Evolutionary conservation across 2,888 invertebrate species (phyloP).

Genomic region (Nematopogon swammerdamellus): DNA sequence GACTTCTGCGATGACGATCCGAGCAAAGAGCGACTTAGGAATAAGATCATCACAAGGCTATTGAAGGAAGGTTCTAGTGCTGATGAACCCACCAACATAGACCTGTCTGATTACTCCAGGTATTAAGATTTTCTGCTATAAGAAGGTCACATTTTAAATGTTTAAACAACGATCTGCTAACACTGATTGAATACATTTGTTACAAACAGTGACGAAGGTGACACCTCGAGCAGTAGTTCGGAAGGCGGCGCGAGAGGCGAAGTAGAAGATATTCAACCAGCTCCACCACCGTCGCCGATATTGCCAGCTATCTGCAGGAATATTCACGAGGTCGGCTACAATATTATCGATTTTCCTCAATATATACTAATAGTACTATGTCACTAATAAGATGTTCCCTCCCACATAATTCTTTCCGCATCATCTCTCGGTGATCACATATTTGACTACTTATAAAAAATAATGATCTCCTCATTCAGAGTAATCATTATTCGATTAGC

Average conservation of each 20-base stretch:
- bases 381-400: too few species aligned
- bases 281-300: constrained; percentile 72
- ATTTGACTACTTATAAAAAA: too few species aligned
- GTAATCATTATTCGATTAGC: too few species aligned
- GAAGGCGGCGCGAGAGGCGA: constrained; percentile 64
- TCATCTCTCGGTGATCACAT: too few species aligned
- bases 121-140: constrained; percentile 19
- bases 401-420: too few species aligned
- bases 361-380: too few species aligned
- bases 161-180: not conserved
- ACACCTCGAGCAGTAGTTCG: constrained; percentile 69
- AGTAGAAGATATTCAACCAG: constrained; percentile 38
- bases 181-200: not conserved
- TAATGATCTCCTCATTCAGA: too few species aligned
- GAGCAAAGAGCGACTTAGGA: constrained; percentile 74
- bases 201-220: constrained; percentile 70
- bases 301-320: constrained; percentile 40
- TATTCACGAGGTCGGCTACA: constrained; percentile 22
- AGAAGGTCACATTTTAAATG: not conserved
- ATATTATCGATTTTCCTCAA: too few species aligned
- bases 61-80: constrained; percentile 83
- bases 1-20: constrained; percentile 89
- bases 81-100: constrained; percentile 84
- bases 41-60: constrained; percentile 76
- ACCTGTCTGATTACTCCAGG: constrained; percentile 86